Conservation (phyloP, 2,797 vertebrate species). For the Spinus olivaceus region DNA sequence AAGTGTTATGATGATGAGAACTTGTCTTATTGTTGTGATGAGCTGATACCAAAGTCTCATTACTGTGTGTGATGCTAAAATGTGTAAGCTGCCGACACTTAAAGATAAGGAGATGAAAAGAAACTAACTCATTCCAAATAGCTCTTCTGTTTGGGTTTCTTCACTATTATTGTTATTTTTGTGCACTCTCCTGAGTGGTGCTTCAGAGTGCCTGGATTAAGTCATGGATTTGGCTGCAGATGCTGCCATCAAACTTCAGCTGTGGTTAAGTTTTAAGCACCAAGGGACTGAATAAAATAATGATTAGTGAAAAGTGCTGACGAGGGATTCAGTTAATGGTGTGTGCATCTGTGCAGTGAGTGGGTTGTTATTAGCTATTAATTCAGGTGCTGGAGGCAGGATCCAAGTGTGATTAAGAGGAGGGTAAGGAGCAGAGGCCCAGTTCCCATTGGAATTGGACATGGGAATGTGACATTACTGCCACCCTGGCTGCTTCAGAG, state of each 20-base stretch:
- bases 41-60: constrained; percentile 42
- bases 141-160: neutral
- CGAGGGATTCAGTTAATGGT: neutral
- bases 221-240: neutral
- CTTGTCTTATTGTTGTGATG: constrained; percentile 56
- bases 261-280: neutral
- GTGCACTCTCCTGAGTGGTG: neutral
- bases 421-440: neutral
- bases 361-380: neutral
- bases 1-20: constrained; percentile 28
- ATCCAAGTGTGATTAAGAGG: neutral
- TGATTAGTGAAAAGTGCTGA: constrained; percentile 11
- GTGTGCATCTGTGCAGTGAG: neutral
- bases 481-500: neutral
- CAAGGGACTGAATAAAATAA: neutral
- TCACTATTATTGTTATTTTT: neutral
- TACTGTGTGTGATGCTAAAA: constrained; percentile 20
- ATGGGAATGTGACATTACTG: neutral
- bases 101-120: constrained; percentile 46
- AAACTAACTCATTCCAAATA: neutral
- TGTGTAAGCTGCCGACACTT: constrained; percentile 22
- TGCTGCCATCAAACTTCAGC: neutral
- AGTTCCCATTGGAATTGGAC: neutral
- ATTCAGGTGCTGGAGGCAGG: neutral
- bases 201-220: neutral